Evolutionary conservation across 2,888 invertebrate species (phyloP), one percentile per base, ranked within the genome.

Genomic region (Pachliopta kotzebuea): DNA sequence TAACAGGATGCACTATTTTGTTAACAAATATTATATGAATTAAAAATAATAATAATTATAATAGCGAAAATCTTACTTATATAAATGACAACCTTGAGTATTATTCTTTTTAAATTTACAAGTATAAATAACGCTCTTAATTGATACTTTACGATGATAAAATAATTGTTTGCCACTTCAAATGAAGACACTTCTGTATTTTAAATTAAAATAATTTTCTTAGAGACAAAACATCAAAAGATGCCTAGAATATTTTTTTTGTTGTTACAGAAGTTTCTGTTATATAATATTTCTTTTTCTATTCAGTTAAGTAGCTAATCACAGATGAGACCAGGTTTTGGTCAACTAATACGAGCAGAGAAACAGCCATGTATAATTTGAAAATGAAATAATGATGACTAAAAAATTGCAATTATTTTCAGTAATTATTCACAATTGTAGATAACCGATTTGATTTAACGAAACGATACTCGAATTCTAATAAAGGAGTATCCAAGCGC

Each of bases 271-370:
- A 26, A 6, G 4, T 26, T 26, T 26, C 26, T 26, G 26, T 26
- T 26, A 26, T 6, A 26, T 26, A 26, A 29, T 9, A 55, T 31
- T 20, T 21, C 52, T 18, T 54, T 31, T 49, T 63, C 6, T 54
- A 59, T 63, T 54, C 63, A 63, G 63, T 58, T 63, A 63, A 20
- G 37, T 31, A n/a, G 14, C 6, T 49, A 23, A 58, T 45, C 14
- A 4, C 14, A 23, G 29, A 21, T 18, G 17, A 57, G n/a, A 20
- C 23, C 23, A 50, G 17, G 20, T 20, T 8, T 50, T 31, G 59
- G 59, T 59, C 59, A 37, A 55, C 45, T 49, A 58, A 58, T 23
- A 24, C 21, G 4, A n/a, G 26, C n/a, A 55, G 63, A 59, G 37
- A 55, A 59, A 63, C 23, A 18, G 63, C 63, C 59, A 59, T 55